Evolutionary conservation across 2,888 invertebrate genomes (phyloP).

Genomic region (Scelioninae gen. 2): DNA sequence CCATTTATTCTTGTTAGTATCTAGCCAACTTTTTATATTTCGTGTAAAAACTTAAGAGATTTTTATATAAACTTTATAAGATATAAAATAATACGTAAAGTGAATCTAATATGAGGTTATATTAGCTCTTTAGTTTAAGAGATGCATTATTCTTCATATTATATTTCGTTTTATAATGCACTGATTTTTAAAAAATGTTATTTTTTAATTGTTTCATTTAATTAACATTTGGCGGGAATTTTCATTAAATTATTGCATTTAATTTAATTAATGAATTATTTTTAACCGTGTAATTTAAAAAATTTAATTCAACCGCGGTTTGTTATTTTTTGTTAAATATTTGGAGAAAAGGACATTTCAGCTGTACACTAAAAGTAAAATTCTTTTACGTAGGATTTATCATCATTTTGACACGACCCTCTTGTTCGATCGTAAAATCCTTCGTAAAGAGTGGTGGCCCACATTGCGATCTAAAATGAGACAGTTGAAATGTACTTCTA

Average conservation of each 20-base stretch:
- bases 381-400: constrained; percentile 46
- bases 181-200: background rate
- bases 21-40: constrained; percentile 7
- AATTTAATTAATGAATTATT: too few relatives aligned
- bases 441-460: constrained; percentile 64
- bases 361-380: constrained; percentile 30
- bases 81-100: too few relatives aligned
- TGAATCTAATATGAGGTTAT: constrained; percentile 1
- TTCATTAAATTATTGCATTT: too few relatives aligned
- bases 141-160: background rate
- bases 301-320: background rate
- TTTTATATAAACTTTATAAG: too few relatives aligned
- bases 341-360: constrained; percentile 4
- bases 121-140: constrained; percentile 19
- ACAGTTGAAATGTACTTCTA: constrained; percentile 63
- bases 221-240: too few relatives aligned
- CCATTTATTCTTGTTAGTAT: too few relatives aligned
- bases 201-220: background rate
- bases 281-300: too few relatives aligned
- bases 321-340: constrained; percentile 1
- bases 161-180: background rate
- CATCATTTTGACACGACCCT: constrained; percentile 52
- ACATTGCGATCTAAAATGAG: constrained; percentile 71
- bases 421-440: constrained; percentile 52
- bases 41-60: constrained; percentile 1